These are phyloP conservation scores for Vireo griseus DNA, from an alignment of 2,797 vertebrate species.

Conservation along the genomic window DNA sequence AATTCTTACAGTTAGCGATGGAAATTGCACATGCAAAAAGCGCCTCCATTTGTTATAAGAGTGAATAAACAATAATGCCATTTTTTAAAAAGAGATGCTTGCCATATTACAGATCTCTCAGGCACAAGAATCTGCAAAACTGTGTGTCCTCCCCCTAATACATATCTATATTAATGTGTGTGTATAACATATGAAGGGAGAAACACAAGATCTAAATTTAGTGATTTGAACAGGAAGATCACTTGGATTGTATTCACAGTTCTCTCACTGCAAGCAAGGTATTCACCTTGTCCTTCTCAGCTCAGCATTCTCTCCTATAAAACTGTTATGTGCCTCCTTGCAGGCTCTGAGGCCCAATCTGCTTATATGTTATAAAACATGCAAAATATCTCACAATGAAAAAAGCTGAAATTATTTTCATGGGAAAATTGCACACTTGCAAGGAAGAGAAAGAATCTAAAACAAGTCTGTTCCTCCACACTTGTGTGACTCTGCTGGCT, in stretches of 20 bases:
- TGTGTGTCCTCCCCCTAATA: not conserved
- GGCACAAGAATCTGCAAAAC: not conserved
- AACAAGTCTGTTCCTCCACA: not conserved
- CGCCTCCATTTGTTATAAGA: not conserved
- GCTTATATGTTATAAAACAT: not conserved
- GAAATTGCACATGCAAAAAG: not conserved
- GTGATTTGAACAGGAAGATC: not conserved
- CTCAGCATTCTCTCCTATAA: not conserved
- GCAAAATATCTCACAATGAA: not conserved
- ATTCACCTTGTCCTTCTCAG: not conserved
- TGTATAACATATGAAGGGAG: not conserved
- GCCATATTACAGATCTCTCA: not conserved
- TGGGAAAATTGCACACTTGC: not conserved
- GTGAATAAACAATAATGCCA: not conserved
- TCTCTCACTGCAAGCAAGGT: not conserved
- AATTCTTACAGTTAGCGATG: not conserved
- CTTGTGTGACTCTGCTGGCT: not conserved
- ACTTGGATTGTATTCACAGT: not conserved
- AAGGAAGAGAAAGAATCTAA: not conserved
- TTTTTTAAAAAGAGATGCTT: not conserved
- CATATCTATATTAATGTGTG: not conserved
- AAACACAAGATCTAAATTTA: not conserved
- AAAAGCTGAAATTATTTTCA: not conserved
- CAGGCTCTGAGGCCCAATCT: not conserved
- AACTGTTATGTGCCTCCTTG: not conserved